Evolutionary conservation across 64 coral and sea anemone species (phyloP), one percentile per base, ranked within the genome.

Genomic region (Cladopsammia gracilis): DNA sequence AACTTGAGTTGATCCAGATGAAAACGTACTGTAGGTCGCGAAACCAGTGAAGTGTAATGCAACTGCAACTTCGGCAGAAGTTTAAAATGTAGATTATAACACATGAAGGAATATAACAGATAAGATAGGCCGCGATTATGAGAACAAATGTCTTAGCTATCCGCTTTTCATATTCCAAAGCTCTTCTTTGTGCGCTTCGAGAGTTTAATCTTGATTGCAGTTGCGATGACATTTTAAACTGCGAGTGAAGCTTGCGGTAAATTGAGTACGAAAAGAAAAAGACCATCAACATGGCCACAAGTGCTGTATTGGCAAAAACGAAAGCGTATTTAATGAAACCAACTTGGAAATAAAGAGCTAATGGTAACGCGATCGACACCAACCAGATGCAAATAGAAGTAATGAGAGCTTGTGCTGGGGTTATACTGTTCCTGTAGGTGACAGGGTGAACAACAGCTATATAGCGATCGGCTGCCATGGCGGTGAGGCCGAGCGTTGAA

Each of bases 31-130:
- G 96, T 62, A 98, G 45, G 74, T 98, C 96, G 1, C 96, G 93
- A 86, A 98, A 92, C 96, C 93, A 95, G 26, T 98, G 93, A 11
- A 98, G 93, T 9, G 57, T 34, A 10, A 83, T 72, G 49, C 96
- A 98, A 48, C 93, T 93, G 13, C 96, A 98, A n/a, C 66, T 62
- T 7, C 54, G 64, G 60, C 96, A 98, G 53, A 92, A 98, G 87
- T 98, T 98, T 93, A 98, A 95, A 6, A 95, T 50, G 52, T 98
- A 98, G 16, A 98, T 98, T 18, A 98, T 23, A 13, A 93, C 59
- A 73, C 76, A 81, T 10, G 96, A 94, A 0, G 96, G 96, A 6
- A 81, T 52, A n/a, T 95, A 98, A 45, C 89, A 98, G 23, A 75
- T 23, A 5, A 98, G 72, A 67, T 91, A 70, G 20, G 82, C 87